Evolutionary conservation across 2,113 vertebrate species (phyloP), one percentile per base, ranked within the genome.

Genomic region (Chloebia gouldiae): DNA sequence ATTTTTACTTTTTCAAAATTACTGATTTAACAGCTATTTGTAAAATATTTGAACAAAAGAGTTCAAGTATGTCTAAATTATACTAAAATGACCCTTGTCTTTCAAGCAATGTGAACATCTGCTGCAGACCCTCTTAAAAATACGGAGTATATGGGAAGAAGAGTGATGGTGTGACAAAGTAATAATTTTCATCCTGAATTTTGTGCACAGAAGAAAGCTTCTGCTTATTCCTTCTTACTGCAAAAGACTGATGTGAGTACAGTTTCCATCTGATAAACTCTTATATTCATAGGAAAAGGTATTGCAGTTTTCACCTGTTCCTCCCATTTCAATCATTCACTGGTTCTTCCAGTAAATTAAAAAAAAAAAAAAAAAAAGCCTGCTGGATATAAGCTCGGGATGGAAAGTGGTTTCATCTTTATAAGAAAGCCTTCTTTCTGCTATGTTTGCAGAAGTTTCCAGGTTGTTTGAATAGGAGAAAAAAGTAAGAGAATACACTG

Each of bases 241-340:
- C 44, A 91, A 83, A 93, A 90, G 44, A 71, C 87, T 37, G 31
- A 66, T 93, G 35, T 90, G 40, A 92, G 54, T 50, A 75, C 27
- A 73, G 59, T 28, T 87, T 42, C 45, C 22, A 78, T 95, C 64
- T 87, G 77, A 94, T 94, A 96, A 96, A 78, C 66, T 93, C 73
- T 93, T 93, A 49, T 63, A 91, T 93, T 97, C 84, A 86, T 81
- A 71, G 69, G 49, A 87, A 95, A 95, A 95, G 2, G 11, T 91
- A 44, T 35, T 93, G 27, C 39, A 64, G 12, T 88, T 96, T 96
- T 78, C 35, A 87, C 19, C 30, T 0, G 0, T 60, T 94, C 82
- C 68, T 88, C 59, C 60, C 57, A 63, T 93, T 97, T 97, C 83
- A 87, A 59, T 87, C 73, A 96, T 30, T 53, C 13, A 24, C 33